Evolutionary conservation across 2,797 vertebrate species (phyloP).

Genomic region (Euthynnus affinis): DNA sequence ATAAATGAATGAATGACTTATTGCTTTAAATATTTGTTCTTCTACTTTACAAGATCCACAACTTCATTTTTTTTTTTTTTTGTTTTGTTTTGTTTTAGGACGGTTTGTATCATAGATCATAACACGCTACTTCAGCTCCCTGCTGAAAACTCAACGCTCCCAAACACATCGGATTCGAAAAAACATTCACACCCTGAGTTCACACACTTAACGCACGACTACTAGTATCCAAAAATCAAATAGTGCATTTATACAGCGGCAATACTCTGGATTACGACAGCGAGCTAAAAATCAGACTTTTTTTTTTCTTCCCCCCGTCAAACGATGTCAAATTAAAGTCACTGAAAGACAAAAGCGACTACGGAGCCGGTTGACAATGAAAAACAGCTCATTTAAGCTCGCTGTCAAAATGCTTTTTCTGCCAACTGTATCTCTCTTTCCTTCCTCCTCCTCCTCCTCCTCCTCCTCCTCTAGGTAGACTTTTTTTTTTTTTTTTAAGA

Average conservation of each 20-base stretch:
- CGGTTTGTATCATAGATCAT: conserved; percentile 42
- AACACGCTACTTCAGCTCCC: not conserved
- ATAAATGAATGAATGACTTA: conserved; percentile 39
- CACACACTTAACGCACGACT: not conserved
- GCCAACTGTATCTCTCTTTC: not conserved
- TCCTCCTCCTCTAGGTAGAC: not conserved
- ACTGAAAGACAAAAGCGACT: not conserved
- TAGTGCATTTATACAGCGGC: conserved; percentile 39
- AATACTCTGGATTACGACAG: not conserved
- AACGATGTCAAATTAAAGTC: not conserved
- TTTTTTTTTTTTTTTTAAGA: not conserved
- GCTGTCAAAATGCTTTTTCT: not conserved
- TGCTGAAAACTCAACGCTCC: not conserved
- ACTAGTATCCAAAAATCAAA: not conserved
- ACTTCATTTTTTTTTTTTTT: not conserved
- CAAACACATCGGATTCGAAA: not conserved
- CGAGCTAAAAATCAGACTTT: not conserved
- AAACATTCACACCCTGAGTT: conserved; percentile 40
- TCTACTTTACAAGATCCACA: conserved; percentile 22
- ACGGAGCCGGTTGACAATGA: not conserved
- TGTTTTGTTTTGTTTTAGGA: no score
- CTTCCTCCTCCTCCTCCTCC: not conserved
- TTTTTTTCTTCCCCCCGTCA: no score
- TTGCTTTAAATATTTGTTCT: conserved; percentile 55
- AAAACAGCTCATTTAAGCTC: not conserved